Conservation (phyloP, 2,113 vertebrate species). For the Tachysurus fulvidraco region DNA sequence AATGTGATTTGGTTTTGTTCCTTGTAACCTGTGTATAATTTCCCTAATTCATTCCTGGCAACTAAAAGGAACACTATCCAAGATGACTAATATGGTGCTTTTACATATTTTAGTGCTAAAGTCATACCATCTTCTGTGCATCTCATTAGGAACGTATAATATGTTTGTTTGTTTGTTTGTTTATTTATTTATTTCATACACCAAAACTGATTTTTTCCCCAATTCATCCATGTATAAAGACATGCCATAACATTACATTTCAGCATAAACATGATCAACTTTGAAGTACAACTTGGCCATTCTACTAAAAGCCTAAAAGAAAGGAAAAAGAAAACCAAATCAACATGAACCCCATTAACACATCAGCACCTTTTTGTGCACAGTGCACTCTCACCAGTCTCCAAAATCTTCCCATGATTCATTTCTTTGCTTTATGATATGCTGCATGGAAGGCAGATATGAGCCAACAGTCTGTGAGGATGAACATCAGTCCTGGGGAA, state of each 20-base stretch:
- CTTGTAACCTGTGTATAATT: conserved; percentile 12
- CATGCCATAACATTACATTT: too few relatives aligned
- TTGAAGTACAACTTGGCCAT: not conserved
- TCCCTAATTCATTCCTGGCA: conserved; percentile 22
- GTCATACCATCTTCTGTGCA: not conserved
- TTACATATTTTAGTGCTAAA: not conserved
- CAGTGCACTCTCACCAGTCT: not conserved
- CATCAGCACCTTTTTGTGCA: not conserved
- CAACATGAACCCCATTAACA: not conserved
- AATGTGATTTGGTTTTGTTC: not conserved
- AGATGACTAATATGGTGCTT: not conserved
- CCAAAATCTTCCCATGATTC: conserved; percentile 16
- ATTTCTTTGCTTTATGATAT: conserved; percentile 41
- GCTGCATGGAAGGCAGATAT: conserved; percentile 30
- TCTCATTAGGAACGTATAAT: not conserved
- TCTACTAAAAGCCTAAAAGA: not conserved
- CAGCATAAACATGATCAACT: not conserved
- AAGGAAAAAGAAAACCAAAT: not conserved
- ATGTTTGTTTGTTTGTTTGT: too few relatives aligned
- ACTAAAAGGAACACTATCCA: not conserved
- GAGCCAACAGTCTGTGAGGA: conserved; percentile 47
- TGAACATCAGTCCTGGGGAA: conserved; percentile 48
- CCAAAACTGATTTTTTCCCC: too few relatives aligned
- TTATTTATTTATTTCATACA: too few relatives aligned
- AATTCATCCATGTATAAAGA: not conserved